Conservation (phyloP, 2,113 vertebrate species). For the Mobula birostris region DNA sequence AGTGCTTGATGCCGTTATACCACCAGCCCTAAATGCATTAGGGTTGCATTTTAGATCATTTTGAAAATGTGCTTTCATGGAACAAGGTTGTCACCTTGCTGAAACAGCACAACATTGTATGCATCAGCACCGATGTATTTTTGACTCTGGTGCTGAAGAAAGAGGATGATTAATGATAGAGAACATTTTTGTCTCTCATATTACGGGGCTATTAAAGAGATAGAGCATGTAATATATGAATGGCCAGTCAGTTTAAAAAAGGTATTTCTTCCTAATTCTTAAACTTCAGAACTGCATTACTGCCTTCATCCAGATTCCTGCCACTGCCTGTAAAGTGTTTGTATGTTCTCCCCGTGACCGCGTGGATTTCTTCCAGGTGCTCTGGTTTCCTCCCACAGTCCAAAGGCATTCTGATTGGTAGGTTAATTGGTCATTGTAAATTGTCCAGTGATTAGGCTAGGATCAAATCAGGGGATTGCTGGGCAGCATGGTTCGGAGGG, state of each 20-base stretch:
- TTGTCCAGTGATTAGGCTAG: no score
- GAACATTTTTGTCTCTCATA: neutral
- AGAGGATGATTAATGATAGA: neutral
- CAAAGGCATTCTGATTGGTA: no score
- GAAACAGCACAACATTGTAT: neutral
- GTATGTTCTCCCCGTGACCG: no score
- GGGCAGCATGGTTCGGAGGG: no score
- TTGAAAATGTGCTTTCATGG: neutral
- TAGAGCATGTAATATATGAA: neutral
- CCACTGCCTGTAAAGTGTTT: no score
- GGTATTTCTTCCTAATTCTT: neutral
- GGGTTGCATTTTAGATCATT: neutral
- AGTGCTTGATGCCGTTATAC: no score
- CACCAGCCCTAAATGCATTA: neutral
- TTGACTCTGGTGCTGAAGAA: neutral
- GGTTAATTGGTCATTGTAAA: no score
- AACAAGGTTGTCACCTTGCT: neutral
- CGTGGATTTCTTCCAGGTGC: no score
- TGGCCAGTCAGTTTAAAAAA: neutral
- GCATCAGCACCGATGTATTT: neutral
- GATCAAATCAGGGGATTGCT: no score
- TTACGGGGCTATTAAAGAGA: neutral
- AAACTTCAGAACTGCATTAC: neutral
- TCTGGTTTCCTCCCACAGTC: no score
- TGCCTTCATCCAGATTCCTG: neutral